Conservation (phyloP, 2,113 vertebrate genomes). For the Clarias gariepinus region DNA sequence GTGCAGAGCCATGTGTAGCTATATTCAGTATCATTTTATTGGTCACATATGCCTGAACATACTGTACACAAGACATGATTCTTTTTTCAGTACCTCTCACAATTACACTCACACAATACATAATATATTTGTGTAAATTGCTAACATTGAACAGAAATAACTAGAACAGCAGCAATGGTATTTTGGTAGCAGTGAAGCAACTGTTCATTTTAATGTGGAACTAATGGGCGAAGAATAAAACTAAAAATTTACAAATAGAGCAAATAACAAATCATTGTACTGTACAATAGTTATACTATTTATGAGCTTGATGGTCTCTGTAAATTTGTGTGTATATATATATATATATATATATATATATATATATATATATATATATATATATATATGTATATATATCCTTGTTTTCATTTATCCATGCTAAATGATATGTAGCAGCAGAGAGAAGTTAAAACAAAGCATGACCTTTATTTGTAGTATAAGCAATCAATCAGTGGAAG, state of each 20-base stretch:
- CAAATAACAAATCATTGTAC: neutral
- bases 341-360: no score
- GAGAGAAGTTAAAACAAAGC: no score
- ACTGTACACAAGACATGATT: neutral
- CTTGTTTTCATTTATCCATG: no score
- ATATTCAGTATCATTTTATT: slow-evolving; percentile 4
- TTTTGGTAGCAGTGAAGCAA: neutral
- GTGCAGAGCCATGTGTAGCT: neutral
- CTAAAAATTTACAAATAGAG: neutral
- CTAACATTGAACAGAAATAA: neutral
- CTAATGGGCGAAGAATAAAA: neutral
- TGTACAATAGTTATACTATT: no score
- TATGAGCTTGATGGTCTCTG: neutral
- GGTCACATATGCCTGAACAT: neutral
- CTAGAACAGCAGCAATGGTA: neutral
- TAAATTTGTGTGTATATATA: no score
- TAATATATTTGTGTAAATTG: neutral
- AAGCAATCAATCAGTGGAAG: neutral
- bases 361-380: no score
- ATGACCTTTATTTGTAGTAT: no score
- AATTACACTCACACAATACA: neutral
- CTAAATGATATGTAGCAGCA: neutral
- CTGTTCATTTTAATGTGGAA: neutral
- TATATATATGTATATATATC: no score
- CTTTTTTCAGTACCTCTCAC: neutral